Conservation (phyloP, 2,797 vertebrate genomes). For the Tachyglossus aculeatus region DNA sequence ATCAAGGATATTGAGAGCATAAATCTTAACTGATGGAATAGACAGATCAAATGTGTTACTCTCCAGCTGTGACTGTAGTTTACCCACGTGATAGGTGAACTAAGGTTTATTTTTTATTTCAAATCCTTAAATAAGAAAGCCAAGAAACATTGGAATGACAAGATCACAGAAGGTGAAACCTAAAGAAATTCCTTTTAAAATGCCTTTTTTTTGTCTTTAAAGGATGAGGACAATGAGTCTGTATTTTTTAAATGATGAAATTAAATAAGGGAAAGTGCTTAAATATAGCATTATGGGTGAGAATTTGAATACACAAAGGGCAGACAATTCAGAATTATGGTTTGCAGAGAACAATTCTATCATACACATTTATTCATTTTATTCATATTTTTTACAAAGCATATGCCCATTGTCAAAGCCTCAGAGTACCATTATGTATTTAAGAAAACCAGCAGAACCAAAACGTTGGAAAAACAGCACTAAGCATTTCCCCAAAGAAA, state of each 20-base stretch:
- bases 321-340: slow-evolving; percentile 35
- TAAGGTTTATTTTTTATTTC: slow-evolving; percentile 1
- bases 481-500: slow-evolving; percentile 43
- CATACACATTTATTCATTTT: slow-evolving; percentile 29
- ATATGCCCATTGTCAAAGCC: slow-evolving; percentile 38
- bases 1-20: not conserved
- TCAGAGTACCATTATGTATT: slow-evolving; percentile 45
- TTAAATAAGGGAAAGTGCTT: not conserved
- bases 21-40: not conserved
- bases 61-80: not conserved
- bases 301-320: slow-evolving; percentile 29
- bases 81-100: not conserved
- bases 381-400: slow-evolving; percentile 42
- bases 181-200: not conserved
- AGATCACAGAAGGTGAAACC: not conserved
- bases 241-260: not conserved
- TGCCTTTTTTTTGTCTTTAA: not conserved
- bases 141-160: not conserved
- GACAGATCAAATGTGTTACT: not conserved
- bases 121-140: not conserved
- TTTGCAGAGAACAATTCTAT: slow-evolving; percentile 39
- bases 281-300: slow-evolving; percentile 17
- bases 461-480: slow-evolving; percentile 27
- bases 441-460: slow-evolving; percentile 46
- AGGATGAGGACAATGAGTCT: not conserved